Conservation (phyloP, 1,140 invertebrate species). For the Eriocheir sinensis region DNA sequence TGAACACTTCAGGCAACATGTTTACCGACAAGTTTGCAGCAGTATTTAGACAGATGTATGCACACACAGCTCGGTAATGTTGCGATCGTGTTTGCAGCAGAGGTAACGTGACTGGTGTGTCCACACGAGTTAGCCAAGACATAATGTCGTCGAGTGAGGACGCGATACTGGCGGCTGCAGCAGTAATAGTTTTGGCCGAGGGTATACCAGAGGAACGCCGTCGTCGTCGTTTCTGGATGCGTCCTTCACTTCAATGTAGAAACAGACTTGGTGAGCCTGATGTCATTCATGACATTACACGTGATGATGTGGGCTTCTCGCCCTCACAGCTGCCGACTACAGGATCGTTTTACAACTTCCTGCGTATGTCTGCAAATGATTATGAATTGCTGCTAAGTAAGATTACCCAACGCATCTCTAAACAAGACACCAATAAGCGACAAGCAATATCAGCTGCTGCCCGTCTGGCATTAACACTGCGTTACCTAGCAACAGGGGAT, state of each 20-base stretch:
- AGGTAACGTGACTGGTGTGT: not conserved
- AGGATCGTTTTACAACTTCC: not conserved
- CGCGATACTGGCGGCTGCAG: not conserved
- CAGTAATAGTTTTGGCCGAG: conserved; percentile 17
- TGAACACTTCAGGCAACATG: conserved; percentile 33
- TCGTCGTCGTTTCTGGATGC: conserved; percentile 37
- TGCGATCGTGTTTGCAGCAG: conserved; percentile 35
- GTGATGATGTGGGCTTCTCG: conserved; percentile 18
- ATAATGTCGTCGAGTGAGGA: not conserved
- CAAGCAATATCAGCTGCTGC: too few relatives aligned
- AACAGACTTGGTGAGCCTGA: not conserved
- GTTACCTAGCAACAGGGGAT: too few relatives aligned
- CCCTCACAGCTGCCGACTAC: not conserved
- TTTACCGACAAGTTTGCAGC: too few relatives aligned
- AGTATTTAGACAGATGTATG: too few relatives aligned
- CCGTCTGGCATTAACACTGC: too few relatives aligned
- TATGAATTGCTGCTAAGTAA: not conserved
- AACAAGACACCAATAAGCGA: conserved; percentile 5
- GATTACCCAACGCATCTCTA: not conserved
- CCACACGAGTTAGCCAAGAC: not conserved
- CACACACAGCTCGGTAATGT: conserved; percentile 5
- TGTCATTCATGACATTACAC: conserved; percentile 34
- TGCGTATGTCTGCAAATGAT: not conserved
- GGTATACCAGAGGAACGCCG: conserved; percentile 6
- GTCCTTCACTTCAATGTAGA: not conserved